These are phyloP conservation scores for Aphidoletes aphidimyza DNA, from an alignment of 2,888 invertebrate genomes.

Conservation along the genomic window DNA sequence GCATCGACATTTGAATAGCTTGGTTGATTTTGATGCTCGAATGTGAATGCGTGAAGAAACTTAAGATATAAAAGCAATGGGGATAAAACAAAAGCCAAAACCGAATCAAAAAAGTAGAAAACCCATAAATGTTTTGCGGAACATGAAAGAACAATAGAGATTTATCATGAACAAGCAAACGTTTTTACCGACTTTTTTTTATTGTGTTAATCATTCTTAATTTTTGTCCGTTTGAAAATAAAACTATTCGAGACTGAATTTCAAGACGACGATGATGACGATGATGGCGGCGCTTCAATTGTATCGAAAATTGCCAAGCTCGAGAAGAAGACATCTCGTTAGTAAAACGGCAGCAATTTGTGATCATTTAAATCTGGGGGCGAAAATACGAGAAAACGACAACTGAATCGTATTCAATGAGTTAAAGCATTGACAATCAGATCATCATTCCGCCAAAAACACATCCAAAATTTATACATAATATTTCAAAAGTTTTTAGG, in stretches of 20 bases:
- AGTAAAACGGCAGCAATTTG: background rate
- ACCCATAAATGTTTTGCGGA: slow-evolving; percentile 49
- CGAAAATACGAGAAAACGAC: background rate
- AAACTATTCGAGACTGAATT: slow-evolving; percentile 27
- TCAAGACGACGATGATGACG: background rate
- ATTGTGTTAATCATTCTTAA: slow-evolving; percentile 51
- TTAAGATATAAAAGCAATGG: slow-evolving; percentile 37
- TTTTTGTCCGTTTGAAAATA: background rate
- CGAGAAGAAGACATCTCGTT: too few species aligned
- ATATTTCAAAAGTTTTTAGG: slow-evolving; percentile 27
- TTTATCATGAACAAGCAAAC: slow-evolving; percentile 41
- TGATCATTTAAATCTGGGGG: background rate
- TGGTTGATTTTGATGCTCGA: background rate
- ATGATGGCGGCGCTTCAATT: background rate
- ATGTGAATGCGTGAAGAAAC: slow-evolving; percentile 29
- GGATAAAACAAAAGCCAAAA: background rate
- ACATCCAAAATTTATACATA: background rate
- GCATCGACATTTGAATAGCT: background rate
- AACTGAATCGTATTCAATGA: background rate
- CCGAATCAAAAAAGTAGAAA: slow-evolving; percentile 13
- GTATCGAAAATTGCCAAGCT: background rate
- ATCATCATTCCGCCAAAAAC: background rate
- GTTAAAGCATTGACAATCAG: background rate
- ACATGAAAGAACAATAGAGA: slow-evolving; percentile 51
- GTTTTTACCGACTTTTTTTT: slow-evolving; percentile 48